Conservation (phyloP, 2,113 vertebrate species). For the Cricetomys ansorgei region DNA sequence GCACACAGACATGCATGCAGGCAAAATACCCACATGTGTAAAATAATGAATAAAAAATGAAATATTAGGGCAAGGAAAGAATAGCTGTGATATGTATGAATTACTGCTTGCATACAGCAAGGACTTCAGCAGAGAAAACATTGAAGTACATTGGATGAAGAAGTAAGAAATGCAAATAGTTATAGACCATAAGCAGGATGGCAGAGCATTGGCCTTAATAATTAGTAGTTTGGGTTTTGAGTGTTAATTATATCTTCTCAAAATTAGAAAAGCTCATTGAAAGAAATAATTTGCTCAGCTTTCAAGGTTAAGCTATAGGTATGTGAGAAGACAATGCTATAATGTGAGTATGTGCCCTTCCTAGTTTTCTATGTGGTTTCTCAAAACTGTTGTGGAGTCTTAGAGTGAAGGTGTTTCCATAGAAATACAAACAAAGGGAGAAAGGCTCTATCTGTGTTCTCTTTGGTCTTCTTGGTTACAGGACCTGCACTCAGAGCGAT, state of each 20-base stretch:
- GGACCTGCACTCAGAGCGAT: background rate
- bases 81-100: background rate
- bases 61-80: constrained; percentile 6
- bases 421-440: constrained; percentile 41
- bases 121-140: background rate
- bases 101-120: background rate
- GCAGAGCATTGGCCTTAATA: background rate
- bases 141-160: constrained; percentile 22
- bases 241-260: constrained; percentile 21
- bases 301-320: background rate
- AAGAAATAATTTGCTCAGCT: constrained; percentile 7
- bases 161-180: constrained; percentile 47
- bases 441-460: background rate
- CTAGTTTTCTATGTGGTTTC: background rate
- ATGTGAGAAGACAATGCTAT: background rate
- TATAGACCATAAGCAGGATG: background rate
- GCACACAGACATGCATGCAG: background rate
- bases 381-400: background rate
- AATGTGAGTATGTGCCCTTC: background rate
- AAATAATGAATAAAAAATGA: background rate
- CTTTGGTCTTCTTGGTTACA: constrained; percentile 40
- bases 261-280: constrained; percentile 49
- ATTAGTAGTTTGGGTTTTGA: background rate
- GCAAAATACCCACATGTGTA: background rate
- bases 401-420: background rate